These are phyloP conservation scores for Antheraea pernyi DNA, from an alignment of 1,140 invertebrate species.

Conservation along the genomic window DNA sequence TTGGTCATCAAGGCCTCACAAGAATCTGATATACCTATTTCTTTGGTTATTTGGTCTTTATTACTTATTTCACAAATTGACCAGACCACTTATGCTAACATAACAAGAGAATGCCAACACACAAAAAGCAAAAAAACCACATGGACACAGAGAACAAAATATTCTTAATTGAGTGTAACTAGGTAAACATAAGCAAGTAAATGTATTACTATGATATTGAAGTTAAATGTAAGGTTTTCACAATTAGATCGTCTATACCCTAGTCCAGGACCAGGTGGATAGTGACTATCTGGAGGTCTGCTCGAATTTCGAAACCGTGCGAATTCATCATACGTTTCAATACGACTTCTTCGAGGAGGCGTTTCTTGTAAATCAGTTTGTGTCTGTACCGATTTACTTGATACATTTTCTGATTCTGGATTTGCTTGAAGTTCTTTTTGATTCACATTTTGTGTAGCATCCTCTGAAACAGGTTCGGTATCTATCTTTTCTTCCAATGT, in stretches of 20 bases:
- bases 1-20: too few species aligned
- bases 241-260: constrained; percentile 6
- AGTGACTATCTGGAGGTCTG: constrained; percentile 34
- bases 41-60: too few species aligned
- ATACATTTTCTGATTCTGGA: not conserved
- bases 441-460: not conserved
- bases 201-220: not conserved
- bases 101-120: too few species aligned
- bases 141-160: not conserved
- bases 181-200: too few species aligned
- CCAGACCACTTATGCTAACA: too few species aligned
- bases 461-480: not conserved
- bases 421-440: not conserved
- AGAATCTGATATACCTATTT: too few species aligned
- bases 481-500: not conserved
- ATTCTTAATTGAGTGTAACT: too few species aligned
- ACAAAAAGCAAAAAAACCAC: not conserved
- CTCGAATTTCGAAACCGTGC: constrained; percentile 29
- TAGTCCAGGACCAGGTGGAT: constrained; percentile 19
- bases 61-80: too few species aligned
- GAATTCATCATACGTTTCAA: constrained; percentile 33
- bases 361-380: constrained; percentile 10
- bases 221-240: not conserved
- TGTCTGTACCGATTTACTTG: not conserved
- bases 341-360: constrained; percentile 22